Evolutionary conservation across 35 echinoderm and acorn worm species (phyloP).

Genomic region (Ophioderma brevispina): DNA sequence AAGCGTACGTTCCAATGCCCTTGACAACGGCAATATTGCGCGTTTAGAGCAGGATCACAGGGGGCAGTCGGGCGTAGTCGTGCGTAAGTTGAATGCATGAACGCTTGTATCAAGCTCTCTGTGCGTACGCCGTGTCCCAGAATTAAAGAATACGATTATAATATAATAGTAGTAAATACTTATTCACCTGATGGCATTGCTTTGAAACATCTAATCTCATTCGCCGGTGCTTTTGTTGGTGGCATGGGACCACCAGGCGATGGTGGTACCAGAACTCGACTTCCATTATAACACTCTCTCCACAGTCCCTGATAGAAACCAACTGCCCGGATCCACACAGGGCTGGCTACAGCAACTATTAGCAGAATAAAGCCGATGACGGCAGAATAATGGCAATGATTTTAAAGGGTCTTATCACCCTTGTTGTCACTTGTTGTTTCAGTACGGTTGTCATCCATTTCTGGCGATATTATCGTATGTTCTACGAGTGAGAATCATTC

Average conservation of each 20-base stretch:
- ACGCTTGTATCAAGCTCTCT: no score
- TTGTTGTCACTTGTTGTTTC: slow-evolving; percentile 73
- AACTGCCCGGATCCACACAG: slow-evolving; percentile 55
- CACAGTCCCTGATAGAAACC: slow-evolving; percentile 78
- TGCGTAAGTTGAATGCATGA: no score
- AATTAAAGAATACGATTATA: no score
- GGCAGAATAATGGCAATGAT: slow-evolving; percentile 69
- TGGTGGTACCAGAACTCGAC: neutral
- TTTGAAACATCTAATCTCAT: neutral
- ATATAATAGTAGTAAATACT: no score
- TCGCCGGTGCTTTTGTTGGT: neutral
- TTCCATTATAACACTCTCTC: slow-evolving; percentile 76
- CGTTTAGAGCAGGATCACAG: no score
- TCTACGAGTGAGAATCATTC: neutral
- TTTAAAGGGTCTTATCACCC: slow-evolving; percentile 87
- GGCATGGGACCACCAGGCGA: neutral
- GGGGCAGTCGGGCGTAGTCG: no score
- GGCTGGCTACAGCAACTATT: slow-evolving; percentile 57
- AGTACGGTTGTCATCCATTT: slow-evolving; percentile 41
- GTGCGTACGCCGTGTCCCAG: no score
- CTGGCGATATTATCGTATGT: neutral
- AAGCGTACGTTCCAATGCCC: no score
- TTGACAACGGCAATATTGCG: no score
- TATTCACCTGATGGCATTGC: neutral
- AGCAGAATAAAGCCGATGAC: slow-evolving; percentile 49